These are phyloP conservation scores for Crocidura indochinensis DNA, from an alignment of 2,797 vertebrate genomes.

Conservation along the genomic window DNA sequence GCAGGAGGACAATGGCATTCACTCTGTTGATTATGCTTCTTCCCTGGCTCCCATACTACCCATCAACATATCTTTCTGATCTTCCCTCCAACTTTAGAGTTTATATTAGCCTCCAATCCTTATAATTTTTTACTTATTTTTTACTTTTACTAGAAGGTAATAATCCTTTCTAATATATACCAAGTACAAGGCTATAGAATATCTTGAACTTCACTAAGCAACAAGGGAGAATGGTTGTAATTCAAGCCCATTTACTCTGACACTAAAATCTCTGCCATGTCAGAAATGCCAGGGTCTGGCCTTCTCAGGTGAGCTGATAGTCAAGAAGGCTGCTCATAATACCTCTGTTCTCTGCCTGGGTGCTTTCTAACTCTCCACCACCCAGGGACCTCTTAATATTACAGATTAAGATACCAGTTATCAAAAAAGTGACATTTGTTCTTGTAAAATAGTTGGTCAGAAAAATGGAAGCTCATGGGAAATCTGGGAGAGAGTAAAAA, in stretches of 20 bases:
- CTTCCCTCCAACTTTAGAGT: neutral
- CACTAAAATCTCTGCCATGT: neutral
- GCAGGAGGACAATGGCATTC: too few species aligned
- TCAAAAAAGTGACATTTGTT: neutral
- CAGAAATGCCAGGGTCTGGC: neutral
- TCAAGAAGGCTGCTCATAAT: neutral
- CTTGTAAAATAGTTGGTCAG: neutral
- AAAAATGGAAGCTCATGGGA: neutral
- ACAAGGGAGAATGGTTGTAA: neutral
- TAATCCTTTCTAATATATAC: neutral
- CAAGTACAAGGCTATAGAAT: neutral
- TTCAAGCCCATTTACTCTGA: neutral
- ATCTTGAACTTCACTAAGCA: neutral
- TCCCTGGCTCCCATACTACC: neutral
- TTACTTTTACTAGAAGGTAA: neutral
- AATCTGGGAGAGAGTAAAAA: neutral
- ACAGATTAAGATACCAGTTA: neutral
- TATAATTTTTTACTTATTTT: neutral
- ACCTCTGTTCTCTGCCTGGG: neutral
- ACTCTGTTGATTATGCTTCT: too few species aligned
- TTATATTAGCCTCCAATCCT: neutral
- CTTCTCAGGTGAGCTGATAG: neutral
- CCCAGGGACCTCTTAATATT: neutral
- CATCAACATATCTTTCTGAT: neutral
- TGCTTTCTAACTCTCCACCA: neutral